Evolutionary conservation across 2,113 vertebrate genomes (phyloP).

Genomic region (Chaenocephalus aceratus): DNA sequence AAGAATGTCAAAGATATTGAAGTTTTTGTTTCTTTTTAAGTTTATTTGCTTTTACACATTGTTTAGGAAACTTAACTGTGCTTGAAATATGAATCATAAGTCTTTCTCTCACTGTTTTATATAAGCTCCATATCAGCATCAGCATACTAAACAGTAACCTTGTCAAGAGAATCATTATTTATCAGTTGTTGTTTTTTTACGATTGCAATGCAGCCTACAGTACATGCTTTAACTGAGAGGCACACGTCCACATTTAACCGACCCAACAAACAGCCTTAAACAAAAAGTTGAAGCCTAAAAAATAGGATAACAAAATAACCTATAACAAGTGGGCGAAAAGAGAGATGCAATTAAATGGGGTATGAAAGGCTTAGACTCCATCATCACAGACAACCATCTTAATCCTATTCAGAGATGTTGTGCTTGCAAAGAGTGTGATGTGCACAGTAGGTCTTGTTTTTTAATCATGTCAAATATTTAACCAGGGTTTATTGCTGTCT

Average conservation of each 20-base stretch:
- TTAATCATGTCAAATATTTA: conserved; percentile 72
- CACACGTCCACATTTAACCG: conserved; percentile 1
- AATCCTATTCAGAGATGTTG: conserved; percentile 61
- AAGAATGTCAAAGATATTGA: conserved; percentile 55
- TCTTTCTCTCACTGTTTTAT: conserved; percentile 7
- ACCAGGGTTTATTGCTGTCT: conserved; percentile 57
- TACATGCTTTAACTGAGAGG: conserved; percentile 3
- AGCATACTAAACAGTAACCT: conserved; percentile 15
- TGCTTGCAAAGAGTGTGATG: conserved; percentile 63
- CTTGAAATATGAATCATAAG: conserved; percentile 8
- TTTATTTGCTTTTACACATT: conserved; percentile 22
- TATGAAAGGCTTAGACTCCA: conserved; percentile 62
- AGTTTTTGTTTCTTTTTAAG: conserved; percentile 23
- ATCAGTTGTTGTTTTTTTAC: conserved; percentile 13
- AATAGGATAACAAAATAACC: not conserved
- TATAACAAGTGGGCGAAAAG: conserved; percentile 42
- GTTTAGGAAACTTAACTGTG: conserved; percentile 34
- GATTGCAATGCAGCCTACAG: conserved; percentile 20
- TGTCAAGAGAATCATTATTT: conserved; percentile 33
- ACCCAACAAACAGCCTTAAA: conserved; percentile 9
- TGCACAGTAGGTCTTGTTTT: conserved; percentile 49
- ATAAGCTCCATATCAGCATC: conserved; percentile 21
- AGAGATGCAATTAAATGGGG: conserved; percentile 60
- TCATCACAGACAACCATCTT: conserved; percentile 59
- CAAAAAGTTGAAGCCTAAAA: conserved; percentile 11